phyloP scores from a whole-genome alignment of 2,888 invertebrate species.

The Eilema depressum region DNA sequence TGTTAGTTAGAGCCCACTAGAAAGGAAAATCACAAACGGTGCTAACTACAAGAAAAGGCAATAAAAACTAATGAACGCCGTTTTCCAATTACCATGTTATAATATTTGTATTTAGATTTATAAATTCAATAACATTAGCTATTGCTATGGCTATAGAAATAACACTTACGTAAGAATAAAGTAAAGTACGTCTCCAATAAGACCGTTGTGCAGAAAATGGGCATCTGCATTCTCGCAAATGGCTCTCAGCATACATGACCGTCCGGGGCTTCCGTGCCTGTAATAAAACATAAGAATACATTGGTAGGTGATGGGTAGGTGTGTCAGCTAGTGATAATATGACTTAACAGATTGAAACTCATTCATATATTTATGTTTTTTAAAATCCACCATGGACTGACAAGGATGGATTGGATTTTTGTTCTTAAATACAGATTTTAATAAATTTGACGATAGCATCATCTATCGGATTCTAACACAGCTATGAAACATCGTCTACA shows the following conservation, averaged over 20 bases:
- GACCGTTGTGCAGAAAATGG: slow-evolving; percentile 88
- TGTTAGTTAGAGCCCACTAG: not conserved
- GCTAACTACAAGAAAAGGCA: not conserved
- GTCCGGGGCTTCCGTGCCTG: slow-evolving; percentile 88
- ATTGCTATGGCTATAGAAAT: not conserved
- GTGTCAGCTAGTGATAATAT: not conserved
- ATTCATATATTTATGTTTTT: no score
- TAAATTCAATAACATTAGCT: not conserved
- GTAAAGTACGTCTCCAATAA: slow-evolving; percentile 89
- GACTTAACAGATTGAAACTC: not conserved
- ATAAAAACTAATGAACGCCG: not conserved
- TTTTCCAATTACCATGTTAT: not conserved
- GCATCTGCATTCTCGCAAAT: slow-evolving; percentile 89
- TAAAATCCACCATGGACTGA: no score
- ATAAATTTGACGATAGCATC: no score
- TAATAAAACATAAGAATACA: slow-evolving; percentile 36
- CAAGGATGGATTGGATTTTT: no score
- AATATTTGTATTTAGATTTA: not conserved
- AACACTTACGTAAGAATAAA: slow-evolving; percentile 89
- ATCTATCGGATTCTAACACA: no score
- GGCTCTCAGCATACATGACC: slow-evolving; percentile 88
- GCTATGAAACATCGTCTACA: no score
- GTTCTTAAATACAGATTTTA: no score
- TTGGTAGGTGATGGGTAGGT: no score
- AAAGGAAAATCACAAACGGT: not conserved